Evolutionary conservation across 2,888 invertebrate genomes (phyloP).

Genomic region (Resseliella maxima): DNA sequence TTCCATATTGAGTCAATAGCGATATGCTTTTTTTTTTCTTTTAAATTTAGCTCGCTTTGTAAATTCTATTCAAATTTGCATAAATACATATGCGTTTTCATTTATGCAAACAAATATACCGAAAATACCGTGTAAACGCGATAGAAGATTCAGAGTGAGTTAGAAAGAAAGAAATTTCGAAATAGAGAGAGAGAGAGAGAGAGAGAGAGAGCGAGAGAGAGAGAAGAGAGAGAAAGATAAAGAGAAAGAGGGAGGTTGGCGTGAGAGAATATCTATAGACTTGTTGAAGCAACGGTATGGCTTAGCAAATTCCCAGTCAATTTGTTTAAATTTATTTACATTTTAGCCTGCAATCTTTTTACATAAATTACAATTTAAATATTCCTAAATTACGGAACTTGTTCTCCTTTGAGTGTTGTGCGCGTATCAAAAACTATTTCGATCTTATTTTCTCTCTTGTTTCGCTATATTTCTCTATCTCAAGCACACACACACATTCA

Average conservation of each 20-base stretch:
- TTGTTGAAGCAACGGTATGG: conserved; percentile 1
- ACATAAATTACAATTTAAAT: conserved; percentile 34
- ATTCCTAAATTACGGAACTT: conserved; percentile 53
- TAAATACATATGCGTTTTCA: conserved; percentile 15
- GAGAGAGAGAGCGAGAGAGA: too few species aligned
- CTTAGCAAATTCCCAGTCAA: conserved; percentile 21
- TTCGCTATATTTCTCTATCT: too few species aligned
- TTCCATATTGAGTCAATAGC: not conserved
- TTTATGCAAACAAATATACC: conserved; percentile 11
- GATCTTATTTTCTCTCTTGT: too few species aligned
- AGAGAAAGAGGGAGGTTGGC: conserved; percentile 26
- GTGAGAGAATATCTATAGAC: conserved; percentile 44
- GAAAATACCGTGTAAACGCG: too few species aligned
- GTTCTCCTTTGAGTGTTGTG: not conserved
- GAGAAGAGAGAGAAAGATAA: too few species aligned
- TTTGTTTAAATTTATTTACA: conserved; percentile 51
- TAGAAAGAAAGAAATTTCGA: too few species aligned
- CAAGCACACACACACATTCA: too few species aligned
- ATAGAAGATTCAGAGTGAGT: too few species aligned
- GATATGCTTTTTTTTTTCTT: not conserved
- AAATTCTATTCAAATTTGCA: conserved; percentile 51
- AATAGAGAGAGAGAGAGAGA: too few species aligned
- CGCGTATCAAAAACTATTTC: too few species aligned
- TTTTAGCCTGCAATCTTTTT: conserved; percentile 22
- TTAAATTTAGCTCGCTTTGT: not conserved